A percentile compares a stretch with the other conserved stretches of the same genome.
These are phyloP conservation scores for Gorsachius goisagi DNA, from an alignment of 2,113 vertebrate species.

Conservation along the genomic window DNA sequence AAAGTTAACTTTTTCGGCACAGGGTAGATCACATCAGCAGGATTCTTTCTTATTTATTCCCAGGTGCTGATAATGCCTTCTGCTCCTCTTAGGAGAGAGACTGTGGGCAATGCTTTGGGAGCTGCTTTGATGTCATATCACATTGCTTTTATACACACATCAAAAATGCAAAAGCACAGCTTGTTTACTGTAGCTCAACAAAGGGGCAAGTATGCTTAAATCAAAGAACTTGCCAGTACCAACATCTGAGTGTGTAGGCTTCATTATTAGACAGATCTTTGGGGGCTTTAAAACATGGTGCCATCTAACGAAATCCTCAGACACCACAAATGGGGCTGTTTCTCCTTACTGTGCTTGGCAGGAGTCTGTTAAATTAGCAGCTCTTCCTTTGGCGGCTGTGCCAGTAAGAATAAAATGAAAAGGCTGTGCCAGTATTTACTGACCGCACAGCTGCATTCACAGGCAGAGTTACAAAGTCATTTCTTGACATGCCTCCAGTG, in stretches of 20 bases:
- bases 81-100: conserved; percentile 35
- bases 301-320: neutral
- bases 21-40: conserved; percentile 40
- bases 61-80: conserved; percentile 63
- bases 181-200: conserved; percentile 46
- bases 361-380: conserved; percentile 15
- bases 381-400: neutral
- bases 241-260: neutral
- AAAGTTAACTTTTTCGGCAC: conserved; percentile 62
- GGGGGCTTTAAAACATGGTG: conserved; percentile 21
- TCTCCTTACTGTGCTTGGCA: conserved; percentile 6
- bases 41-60: conserved; percentile 55
- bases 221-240: conserved; percentile 44
- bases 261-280: conserved; percentile 42
- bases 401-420: neutral
- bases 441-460: conserved; percentile 29
- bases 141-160: conserved; percentile 38
- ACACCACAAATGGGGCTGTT: neutral
- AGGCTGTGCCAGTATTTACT: conserved; percentile 37
- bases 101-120: conserved; percentile 6
- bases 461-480: conserved; percentile 45
- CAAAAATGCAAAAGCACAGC: conserved; percentile 59
- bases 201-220: conserved; percentile 30
- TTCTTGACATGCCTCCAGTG: conserved; percentile 38
- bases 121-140: conserved; percentile 32